phyloP scores from a whole-genome alignment of 2,797 vertebrate genomes.

The Enteromius afrohamiltoni region DNA sequence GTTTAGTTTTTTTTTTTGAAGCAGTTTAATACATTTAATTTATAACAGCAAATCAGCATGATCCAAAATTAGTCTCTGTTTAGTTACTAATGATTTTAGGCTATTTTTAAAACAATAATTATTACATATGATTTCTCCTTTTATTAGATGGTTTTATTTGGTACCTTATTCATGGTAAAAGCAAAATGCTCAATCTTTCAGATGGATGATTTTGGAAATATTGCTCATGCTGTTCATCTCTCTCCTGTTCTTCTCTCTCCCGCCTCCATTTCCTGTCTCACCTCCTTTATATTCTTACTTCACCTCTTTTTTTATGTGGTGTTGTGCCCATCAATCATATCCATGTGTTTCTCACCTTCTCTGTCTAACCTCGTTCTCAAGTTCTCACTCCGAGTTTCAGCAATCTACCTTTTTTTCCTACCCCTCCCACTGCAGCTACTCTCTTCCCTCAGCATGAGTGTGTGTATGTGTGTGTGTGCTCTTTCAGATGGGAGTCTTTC shows the following conservation, averaged over 20 bases:
- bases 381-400: constrained; percentile 9
- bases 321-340: constrained; percentile 26
- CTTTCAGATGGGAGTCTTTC: constrained; percentile 24
- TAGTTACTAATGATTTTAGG: background rate
- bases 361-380: constrained; percentile 30
- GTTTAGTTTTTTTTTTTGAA: no score
- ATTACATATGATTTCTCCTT: background rate
- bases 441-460: constrained; percentile 13
- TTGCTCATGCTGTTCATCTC: background rate
- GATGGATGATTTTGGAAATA: background rate
- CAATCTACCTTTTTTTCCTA: background rate
- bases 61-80: background rate
- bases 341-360: constrained; percentile 20
- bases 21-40: no score
- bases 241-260: background rate
- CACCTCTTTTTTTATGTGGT: constrained; percentile 13
- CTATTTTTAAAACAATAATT: no score
- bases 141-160: background rate
- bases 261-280: background rate
- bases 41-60: background rate
- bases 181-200: background rate
- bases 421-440: background rate
- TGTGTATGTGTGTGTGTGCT: constrained; percentile 4
- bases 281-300: constrained; percentile 22
- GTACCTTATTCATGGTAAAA: background rate